Evolutionary conservation across 2,888 invertebrate genomes (phyloP), one percentile per base, ranked within the genome.

Genomic region (Sialis lutaria): DNA sequence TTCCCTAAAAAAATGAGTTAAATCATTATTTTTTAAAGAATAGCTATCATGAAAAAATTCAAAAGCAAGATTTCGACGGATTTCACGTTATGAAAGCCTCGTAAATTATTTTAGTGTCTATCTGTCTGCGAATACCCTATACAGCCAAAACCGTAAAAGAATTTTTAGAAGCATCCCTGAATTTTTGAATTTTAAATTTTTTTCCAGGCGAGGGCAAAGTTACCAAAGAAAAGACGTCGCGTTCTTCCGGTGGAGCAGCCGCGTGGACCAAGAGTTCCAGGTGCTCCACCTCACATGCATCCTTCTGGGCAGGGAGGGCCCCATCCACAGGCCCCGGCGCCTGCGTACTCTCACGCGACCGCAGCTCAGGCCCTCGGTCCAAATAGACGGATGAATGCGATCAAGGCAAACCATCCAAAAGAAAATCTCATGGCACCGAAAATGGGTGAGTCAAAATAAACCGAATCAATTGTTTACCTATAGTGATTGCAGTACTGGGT

Each of bases 151-250:
- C 22, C 4, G 22, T 22, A 4, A 22, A 22, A 22, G 22, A 22
- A 22, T 22, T 22, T 22, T 22, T 4, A 22, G 4, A 4, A 22
- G 22, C 22, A 22, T 22, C 22, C 2, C 4, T 2, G 22, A 22
- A 22, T 22, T 22, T 22, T 22, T 2, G 22, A 22, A 22, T 22
- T 22, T 22, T 2, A 22, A 22, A 22, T 22, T 22, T 22, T 22
- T 22, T 22, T 22, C 22, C 74, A 96, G 77, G 98, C 98, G 54
- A 75, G 98, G 60, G 95, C 96, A 51, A 98, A 99, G 70, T 77
- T 99, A 67, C 98, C 98, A 53, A 98, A 98, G 75, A 96, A 96
- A 72, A 74, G 97, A 55, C 77, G 98, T 69, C 77, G 96, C 62
- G 96, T 98, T 54, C 72, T 97, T 63, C 95, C 95, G 49, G 93